Base-by-base conservation (phyloP, 2,888 invertebrate genomes). In the Micoletzkya japonica region DNA sequence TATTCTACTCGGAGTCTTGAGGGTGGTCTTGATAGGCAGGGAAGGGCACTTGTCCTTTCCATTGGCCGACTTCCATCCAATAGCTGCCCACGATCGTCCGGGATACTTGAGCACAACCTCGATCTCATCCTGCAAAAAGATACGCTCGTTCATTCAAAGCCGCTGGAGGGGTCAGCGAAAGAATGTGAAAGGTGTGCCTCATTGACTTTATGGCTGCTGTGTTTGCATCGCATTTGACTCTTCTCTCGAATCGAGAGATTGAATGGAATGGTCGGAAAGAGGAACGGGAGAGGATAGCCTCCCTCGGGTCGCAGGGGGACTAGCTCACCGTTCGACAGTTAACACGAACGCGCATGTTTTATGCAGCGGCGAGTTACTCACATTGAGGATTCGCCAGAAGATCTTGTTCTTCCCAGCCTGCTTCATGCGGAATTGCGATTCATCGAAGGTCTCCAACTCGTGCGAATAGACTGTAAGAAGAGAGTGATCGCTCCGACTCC, bases 81-180 rank as follows among this genome's bases (percentile, higher is more conserved):
- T 79, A 7, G 91, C 93, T 3, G 91, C 91, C 88, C 93, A 96
- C 20, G 93, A 92, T 0, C 92, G 91, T 1, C 93, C 91, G 79
- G 94, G 93, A n/a, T 92, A 93, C 60, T 91, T 90, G 87, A 95
- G 90, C 0, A 94, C 90, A 32, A 94, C 89, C 86, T 95, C 95
- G 34, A 95, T 88, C 87, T 95, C 95, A 67, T 81, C 77, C n/a
- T 90, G 90, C 39, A 91, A 63, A 10, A n/a, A 59, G 36, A 37
- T 0, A 6, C n/a, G 10, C 30, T 44, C n/a, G 24, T 60, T 6
- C 56, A 17, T 28, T 52, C 90, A 17, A 36, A 28, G 39, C 10
- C 17, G 10, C 24, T 20, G 28, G 24, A 14, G 26, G 4, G 2
- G 20, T 24, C 34, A 36, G 17, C 28, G 6, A 36, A 34, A 34